Evolutionary conservation across 2,113 vertebrate species (phyloP).

Genomic region (Podocnemis expansa): DNA sequence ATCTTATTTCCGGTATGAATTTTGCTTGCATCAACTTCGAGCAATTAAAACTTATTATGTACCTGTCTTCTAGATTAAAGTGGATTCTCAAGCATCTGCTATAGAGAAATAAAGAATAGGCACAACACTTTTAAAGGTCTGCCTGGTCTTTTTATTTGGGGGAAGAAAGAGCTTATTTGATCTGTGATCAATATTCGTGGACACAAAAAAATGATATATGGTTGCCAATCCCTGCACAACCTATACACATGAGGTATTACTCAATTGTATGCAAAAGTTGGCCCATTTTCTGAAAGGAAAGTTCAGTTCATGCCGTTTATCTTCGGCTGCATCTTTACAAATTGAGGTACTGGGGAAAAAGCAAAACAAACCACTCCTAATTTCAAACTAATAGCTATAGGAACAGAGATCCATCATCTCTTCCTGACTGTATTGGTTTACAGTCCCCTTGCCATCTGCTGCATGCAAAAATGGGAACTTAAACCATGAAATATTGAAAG

Average conservation of each 20-base stretch:
- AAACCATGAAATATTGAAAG: not conserved
- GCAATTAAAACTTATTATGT: not conserved
- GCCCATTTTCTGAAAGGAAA: rapidly evolving
- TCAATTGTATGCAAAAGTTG: not conserved
- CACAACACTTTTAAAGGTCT: not conserved
- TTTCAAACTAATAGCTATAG: rapidly evolving
- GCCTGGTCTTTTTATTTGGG: not conserved
- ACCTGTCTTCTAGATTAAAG: not conserved
- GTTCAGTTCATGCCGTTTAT: not conserved
- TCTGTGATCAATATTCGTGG: not conserved
- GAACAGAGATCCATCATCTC: not conserved
- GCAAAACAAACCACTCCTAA: not conserved
- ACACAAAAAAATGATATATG: not conserved
- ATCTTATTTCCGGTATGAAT: not conserved
- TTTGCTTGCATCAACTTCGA: not conserved
- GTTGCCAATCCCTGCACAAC: not conserved
- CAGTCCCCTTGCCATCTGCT: not conserved
- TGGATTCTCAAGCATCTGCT: not conserved
- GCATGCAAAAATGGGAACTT: not conserved
- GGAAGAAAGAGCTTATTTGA: not conserved
- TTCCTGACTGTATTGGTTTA: not conserved
- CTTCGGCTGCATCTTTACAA: not conserved
- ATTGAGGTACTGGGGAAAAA: rapidly evolving
- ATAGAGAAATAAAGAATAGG: rapidly evolving
- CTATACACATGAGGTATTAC: not conserved